These are phyloP conservation scores for Bolinopsis microptera DNA, from an alignment of 37 sponge, comb jelly and placozoan species.

Conservation along the genomic window DNA sequence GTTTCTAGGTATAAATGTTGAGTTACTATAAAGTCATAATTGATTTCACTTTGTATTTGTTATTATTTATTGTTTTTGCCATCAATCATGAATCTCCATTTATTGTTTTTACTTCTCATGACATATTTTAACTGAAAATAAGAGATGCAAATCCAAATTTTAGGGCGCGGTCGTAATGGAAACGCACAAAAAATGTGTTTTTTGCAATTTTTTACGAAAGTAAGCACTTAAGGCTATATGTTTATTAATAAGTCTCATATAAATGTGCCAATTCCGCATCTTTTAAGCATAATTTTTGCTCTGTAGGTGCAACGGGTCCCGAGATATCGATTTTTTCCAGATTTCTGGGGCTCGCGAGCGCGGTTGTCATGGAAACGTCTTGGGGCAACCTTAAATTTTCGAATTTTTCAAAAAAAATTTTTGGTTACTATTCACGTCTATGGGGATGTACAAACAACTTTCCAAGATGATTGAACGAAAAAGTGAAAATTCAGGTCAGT, in stretches of 20 bases:
- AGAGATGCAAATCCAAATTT: not conserved
- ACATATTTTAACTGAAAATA: not conserved
- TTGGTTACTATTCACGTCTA: too few species aligned
- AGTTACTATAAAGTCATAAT: too few species aligned
- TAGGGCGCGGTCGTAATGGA: not conserved
- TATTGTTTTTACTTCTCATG: not conserved
- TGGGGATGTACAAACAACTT: not conserved
- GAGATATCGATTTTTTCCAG: too few species aligned
- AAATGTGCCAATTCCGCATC: not conserved
- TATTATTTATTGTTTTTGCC: not conserved
- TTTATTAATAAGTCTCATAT: not conserved
- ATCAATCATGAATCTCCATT: too few species aligned
- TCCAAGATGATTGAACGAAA: not conserved
- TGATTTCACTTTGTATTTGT: not conserved
- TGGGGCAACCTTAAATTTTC: not conserved
- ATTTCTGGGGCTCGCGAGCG: not conserved
- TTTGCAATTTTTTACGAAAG: not conserved
- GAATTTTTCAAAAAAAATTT: not conserved
- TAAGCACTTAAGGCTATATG: not conserved
- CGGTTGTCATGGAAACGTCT: not conserved
- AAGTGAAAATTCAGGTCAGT: not conserved
- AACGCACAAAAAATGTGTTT: not conserved
- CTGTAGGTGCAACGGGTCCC: not conserved
- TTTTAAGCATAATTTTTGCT: not conserved
- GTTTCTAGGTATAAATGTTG: not conserved